These are phyloP conservation scores for Scarus forsteni DNA, from an alignment of 2,797 vertebrate genomes.

Conservation along the genomic window DNA sequence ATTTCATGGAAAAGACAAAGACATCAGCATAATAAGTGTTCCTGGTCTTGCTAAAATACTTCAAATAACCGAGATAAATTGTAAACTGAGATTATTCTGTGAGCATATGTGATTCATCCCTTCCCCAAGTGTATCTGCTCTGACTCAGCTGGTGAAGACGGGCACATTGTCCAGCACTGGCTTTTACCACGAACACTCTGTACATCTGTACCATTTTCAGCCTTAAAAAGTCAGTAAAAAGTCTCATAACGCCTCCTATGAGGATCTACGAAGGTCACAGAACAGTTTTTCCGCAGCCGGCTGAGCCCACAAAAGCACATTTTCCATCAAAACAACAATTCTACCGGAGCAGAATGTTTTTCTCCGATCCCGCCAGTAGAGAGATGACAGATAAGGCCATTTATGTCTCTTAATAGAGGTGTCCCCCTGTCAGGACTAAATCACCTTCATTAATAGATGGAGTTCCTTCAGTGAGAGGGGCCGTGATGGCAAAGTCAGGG, in stretches of 20 bases:
- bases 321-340: background rate
- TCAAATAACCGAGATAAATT: too few species aligned
- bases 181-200: background rate
- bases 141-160: too few species aligned
- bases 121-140: too few species aligned
- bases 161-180: background rate
- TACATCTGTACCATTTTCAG: background rate
- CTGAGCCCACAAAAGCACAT: constrained; percentile 8
- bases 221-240: background rate
- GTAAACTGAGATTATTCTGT: too few species aligned
- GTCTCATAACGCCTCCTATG: background rate
- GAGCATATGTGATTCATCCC: too few species aligned
- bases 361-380: constrained; percentile 27
- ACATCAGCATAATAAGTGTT: too few species aligned
- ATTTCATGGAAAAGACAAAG: too few species aligned
- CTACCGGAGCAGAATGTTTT: constrained; percentile 6
- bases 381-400: constrained; percentile 61
- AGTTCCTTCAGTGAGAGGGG: constrained; percentile 57
- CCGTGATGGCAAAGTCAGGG: constrained; percentile 67
- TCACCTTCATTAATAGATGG: constrained; percentile 77
- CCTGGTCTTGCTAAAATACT: too few species aligned
- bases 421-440: constrained; percentile 73
- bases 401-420: constrained; percentile 75
- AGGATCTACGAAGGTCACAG: background rate
- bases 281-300: background rate